Evolutionary conservation across 1,140 invertebrate genomes (phyloP).

Genomic region (Zaprionus africanus): DNA sequence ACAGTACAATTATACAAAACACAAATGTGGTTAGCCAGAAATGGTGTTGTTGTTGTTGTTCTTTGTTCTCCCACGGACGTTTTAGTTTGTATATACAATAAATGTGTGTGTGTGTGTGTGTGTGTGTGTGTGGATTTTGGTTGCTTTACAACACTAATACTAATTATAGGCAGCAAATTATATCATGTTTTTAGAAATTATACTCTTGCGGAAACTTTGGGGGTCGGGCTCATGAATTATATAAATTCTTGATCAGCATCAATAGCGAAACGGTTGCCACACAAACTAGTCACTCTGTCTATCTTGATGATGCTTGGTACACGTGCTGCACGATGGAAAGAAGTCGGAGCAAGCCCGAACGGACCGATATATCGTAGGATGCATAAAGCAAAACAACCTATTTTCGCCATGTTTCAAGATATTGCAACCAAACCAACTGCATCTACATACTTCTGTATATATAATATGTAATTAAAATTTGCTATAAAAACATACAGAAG

Average conservation of each 20-base stretch:
- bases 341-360: not conserved
- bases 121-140: not conserved
- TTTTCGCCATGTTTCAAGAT: not conserved
- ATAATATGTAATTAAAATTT: too few species aligned
- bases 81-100: conserved; percentile 33
- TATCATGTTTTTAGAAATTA: too few species aligned
- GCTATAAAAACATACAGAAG: too few species aligned
- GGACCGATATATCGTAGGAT: not conserved
- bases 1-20: conserved; percentile 24
- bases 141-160: not conserved
- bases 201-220: too few species aligned
- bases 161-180: not conserved
- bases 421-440: not conserved
- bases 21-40: conserved; percentile 42
- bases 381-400: not conserved
- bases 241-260: too few species aligned
- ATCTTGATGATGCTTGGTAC: not conserved
- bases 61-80: not conserved
- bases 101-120: not conserved
- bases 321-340: not conserved
- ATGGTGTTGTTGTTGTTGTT: conserved; percentile 12
- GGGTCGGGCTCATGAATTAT: too few species aligned
- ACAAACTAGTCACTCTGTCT: too few species aligned
- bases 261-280: too few species aligned
- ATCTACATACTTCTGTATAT: not conserved